Evolutionary conservation across 2,113 vertebrate genomes (phyloP).

Genomic region (Platycercus adscitus): DNA sequence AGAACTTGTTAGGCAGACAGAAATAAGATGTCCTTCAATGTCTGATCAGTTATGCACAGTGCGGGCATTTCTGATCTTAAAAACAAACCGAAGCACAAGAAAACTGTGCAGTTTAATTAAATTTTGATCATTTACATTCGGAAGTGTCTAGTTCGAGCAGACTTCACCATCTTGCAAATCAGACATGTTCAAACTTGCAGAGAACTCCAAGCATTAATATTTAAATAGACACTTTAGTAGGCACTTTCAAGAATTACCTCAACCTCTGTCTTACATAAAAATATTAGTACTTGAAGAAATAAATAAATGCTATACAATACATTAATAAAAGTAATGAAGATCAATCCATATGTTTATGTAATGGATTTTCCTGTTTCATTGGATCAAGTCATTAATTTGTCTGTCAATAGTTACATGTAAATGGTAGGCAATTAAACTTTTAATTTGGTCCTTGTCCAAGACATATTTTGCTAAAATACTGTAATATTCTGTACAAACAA

Average conservation of each 20-base stretch:
- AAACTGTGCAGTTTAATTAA: background rate
- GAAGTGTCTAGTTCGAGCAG: background rate
- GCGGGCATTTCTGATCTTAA: background rate
- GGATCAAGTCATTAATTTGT: background rate
- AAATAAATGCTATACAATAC: background rate
- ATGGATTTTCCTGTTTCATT: background rate
- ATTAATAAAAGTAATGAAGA: background rate
- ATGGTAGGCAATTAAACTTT: background rate
- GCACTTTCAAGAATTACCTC: background rate
- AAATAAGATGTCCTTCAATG: background rate
- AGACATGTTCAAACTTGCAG: background rate
- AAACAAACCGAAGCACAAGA: background rate
- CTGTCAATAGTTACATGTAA: background rate
- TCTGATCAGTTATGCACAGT: background rate
- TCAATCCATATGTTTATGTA: background rate
- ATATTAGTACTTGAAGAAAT: background rate
- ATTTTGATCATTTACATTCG: background rate
- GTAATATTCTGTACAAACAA: background rate
- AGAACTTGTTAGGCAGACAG: background rate
- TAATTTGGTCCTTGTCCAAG: background rate
- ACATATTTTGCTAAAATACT: background rate
- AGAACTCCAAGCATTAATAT: background rate
- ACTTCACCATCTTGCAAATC: background rate
- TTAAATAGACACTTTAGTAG: background rate
- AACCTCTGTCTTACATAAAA: background rate